Base-by-base conservation (phyloP, 2,797 vertebrate genomes). In the Parauchenoglanis punctatus region DNA sequence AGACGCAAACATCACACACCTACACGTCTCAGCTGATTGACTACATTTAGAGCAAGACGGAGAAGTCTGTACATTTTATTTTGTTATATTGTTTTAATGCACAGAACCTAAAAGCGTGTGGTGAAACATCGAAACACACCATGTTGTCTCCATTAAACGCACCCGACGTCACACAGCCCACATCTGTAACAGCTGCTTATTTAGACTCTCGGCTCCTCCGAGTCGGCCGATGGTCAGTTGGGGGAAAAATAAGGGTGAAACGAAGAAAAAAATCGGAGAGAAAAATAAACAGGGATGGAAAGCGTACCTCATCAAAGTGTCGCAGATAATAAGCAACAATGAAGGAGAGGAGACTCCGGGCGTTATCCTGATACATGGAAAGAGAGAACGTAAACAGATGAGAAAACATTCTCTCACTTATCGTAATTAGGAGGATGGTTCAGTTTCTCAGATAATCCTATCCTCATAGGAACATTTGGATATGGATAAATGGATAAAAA, bases 291-390 rank as follows among this genome's bases (percentile, higher is more conserved):
- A 96, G 92, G 92, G 94, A 95, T 56, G 91, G 91, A 92, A 94
- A 92, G 96, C 96, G 95, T 95, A 99, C 98, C 97, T 99, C 97
- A 95, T 99, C 97, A 96, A 99, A 99, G 95, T 99, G 97, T 92
- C 95, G 97, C 89, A 99, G 96, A 95, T 99, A 99, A 95, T 99
- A 99, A 77, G 97, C 97, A 91, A 99, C 98, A 67, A 98, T 97
- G 91, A 98, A 99, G 35, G 96, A 98, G 76, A 99, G 95, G 93
- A 99, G 97, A 93, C 97, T 99, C 93, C 95, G 96, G 92, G 97
- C 98, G 94, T 98, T 99, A 94, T 99, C 98, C 98, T 99, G 94
- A 93, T 93, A 94, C 91, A 93, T 17, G 72, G 40, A 72, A 15
- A 73, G 70, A 73, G 18, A 83, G 59, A 87, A n/a, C 12, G 3